Evolutionary conservation across 37 sponge, comb jelly and placozoan genomes (phyloP).

Genomic region (Ephydatia muelleri): DNA sequence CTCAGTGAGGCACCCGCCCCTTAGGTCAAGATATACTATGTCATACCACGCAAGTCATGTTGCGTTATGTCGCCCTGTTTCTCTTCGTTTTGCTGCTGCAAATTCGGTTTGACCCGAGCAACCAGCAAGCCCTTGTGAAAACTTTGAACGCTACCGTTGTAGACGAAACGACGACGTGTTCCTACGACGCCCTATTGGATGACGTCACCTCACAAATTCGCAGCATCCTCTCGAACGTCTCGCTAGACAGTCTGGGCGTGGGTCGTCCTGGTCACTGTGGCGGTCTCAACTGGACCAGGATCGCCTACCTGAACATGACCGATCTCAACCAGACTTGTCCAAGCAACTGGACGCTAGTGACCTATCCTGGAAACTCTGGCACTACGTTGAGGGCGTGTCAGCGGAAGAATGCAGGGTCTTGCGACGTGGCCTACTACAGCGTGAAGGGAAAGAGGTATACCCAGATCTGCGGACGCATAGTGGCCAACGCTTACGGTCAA

Average conservation of each 20-base stretch:
- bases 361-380: too few species aligned
- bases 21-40: too few species aligned
- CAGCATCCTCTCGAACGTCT: not conserved
- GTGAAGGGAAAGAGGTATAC: constrained; percentile 3
- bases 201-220: not conserved
- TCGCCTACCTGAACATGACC: constrained; percentile 23
- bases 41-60: too few species aligned
- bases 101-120: too few species aligned
- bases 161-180: not conserved
- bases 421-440: not conserved
- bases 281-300: constrained; percentile 5
- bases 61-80: too few species aligned
- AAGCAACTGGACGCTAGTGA: not conserved
- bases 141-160: not conserved
- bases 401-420: not conserved
- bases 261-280: constrained; percentile 1
- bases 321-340: constrained; percentile 21
- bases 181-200: not conserved
- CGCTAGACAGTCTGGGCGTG: not conserved
- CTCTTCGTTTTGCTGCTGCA: too few species aligned
- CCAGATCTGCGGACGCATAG: constrained; percentile 31
- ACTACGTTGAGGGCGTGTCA: constrained; percentile 19
- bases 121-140: not conserved
- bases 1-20: too few species aligned
- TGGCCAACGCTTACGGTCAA: not conserved